Conservation (phyloP, 2,113 vertebrate genomes). For the Toxostoma redivivum region DNA sequence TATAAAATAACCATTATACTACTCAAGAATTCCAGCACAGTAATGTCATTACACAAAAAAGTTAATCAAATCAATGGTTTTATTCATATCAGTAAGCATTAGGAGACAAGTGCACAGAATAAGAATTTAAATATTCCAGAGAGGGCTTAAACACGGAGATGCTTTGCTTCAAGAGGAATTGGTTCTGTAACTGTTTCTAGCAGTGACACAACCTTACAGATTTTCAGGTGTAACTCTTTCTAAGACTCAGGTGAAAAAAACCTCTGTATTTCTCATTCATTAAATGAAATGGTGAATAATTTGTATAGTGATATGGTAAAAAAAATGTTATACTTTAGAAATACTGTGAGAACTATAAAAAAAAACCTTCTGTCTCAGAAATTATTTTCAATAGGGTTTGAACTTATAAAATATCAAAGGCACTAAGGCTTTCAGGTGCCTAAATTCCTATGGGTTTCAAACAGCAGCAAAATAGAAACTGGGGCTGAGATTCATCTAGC, state of each 20-base stretch:
- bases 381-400: neutral
- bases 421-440: neutral
- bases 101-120: neutral
- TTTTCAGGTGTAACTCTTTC: neutral
- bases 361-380: neutral
- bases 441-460: neutral
- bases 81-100: neutral
- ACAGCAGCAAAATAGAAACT: neutral
- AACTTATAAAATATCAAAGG: neutral
- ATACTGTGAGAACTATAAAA: neutral
- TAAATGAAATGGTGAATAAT: neutral
- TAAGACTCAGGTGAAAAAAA: neutral
- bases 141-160: neutral
- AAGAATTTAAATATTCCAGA: neutral
- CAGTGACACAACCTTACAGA: neutral
- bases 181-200: neutral
- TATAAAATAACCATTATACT: neutral
- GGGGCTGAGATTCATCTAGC: neutral
- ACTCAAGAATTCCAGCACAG: neutral
- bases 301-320: neutral
- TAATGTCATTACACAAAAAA: neutral
- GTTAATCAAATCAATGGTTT: neutral
- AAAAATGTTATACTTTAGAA: neutral
- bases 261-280: neutral
- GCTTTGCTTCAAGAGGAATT: neutral